These are phyloP conservation scores for Parochlus steinenii DNA, from an alignment of 2,888 invertebrate genomes.

Conservation along the genomic window DNA sequence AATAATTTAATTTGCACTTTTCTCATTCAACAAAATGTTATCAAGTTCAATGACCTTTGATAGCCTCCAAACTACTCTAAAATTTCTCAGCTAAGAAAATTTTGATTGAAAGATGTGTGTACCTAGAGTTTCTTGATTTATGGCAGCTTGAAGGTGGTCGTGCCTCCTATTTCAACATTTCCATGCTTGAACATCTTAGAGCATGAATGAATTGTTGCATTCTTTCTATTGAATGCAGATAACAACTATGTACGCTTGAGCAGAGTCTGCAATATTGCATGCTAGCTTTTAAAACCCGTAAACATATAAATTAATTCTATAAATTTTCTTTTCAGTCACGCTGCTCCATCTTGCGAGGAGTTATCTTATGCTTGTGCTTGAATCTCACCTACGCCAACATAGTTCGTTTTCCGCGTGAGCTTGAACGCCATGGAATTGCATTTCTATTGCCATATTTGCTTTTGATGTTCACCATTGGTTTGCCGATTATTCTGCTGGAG, in stretches of 20 bases:
- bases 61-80: no score
- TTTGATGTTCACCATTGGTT: conserved; percentile 29
- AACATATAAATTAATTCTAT: neutral
- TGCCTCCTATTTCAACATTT: no score
- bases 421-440: conserved; percentile 28
- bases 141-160: no score
- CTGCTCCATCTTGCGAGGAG: conserved; percentile 31
- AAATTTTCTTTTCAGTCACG: conserved; percentile 24
- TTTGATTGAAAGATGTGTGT: no score
- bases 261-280: neutral
- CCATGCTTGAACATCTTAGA: no score
- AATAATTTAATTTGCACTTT: no score
- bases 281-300: neutral
- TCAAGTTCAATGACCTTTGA: no score
- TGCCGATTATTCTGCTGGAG: conserved; percentile 29
- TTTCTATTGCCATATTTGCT: conserved; percentile 29
- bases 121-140: no score
- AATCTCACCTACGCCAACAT: conserved; percentile 30
- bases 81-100: no score
- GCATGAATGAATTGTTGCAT: no score
- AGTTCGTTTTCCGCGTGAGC: conserved; percentile 30
- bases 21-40: no score
- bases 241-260: neutral
- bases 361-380: conserved; percentile 29
- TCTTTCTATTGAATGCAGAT: no score